Evolutionary conservation across 1,140 invertebrate species (phyloP).

Genomic region (Lepeophtheirus salmonis): DNA sequence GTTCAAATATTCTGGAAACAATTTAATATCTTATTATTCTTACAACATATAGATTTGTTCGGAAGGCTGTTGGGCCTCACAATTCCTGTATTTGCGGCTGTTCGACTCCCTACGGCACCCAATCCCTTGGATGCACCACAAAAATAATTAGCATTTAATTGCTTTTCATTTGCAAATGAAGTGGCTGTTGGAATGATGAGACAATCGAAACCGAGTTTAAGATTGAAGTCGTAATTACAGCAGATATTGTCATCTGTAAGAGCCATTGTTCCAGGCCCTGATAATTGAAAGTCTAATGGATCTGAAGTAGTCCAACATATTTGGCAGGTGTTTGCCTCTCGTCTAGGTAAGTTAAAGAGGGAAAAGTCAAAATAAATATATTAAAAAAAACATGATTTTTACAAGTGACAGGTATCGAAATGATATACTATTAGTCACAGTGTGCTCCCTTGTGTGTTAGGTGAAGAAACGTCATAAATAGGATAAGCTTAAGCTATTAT

Average conservation of each 20-base stretch:
- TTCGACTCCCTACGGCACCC: background rate
- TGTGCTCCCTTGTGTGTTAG: too few species aligned
- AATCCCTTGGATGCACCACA: conserved; percentile 8
- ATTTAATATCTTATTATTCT: background rate
- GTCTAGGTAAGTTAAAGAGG: conserved; percentile 1
- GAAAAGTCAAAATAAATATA: background rate
- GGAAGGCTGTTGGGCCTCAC: background rate
- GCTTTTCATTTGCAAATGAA: background rate
- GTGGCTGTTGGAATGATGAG: background rate
- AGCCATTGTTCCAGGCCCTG: conserved; percentile 3
- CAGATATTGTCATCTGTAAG: conserved; percentile 6
- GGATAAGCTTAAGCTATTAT: too few species aligned
- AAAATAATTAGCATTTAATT: conserved; percentile 2
- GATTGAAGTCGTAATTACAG: conserved; percentile 3
- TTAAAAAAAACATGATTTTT: background rate
- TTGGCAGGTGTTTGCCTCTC: conserved; percentile 6
- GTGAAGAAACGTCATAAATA: too few species aligned
- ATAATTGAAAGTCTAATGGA: conserved; percentile 5
- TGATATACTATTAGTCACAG: too few species aligned
- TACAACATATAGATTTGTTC: conserved; percentile 3
- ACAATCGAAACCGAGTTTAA: background rate
- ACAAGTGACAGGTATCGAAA: too few species aligned
- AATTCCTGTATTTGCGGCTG: background rate
- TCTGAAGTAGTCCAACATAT: conserved; percentile 3
- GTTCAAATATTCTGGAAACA: background rate